These are phyloP conservation scores for Crotalus helleri DNA, from an alignment of 2,113 vertebrate genomes.

Conservation along the genomic window DNA sequence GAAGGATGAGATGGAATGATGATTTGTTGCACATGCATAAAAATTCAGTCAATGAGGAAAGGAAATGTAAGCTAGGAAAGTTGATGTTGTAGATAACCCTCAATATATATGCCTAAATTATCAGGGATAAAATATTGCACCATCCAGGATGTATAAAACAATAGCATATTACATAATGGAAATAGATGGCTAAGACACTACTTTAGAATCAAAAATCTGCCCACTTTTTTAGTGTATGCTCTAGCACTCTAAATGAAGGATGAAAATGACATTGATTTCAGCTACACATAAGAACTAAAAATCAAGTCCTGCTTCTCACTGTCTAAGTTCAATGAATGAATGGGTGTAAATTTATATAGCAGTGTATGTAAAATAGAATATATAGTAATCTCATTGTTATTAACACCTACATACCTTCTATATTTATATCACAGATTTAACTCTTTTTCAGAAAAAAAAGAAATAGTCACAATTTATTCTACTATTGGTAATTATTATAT, in stretches of 20 bases:
- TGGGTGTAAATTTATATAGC: constrained; percentile 44
- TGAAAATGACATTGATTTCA: constrained; percentile 20
- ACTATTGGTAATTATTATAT: constrained; percentile 44
- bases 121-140: neutral
- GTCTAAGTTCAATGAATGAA: constrained; percentile 11
- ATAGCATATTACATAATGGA: neutral
- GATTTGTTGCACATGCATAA: neutral
- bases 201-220: neutral
- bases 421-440: constrained; percentile 50
- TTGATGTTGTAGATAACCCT: neutral
- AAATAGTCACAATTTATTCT: constrained; percentile 42
- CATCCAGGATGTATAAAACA: neutral
- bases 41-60: neutral
- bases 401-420: constrained; percentile 46
- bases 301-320: constrained; percentile 5
- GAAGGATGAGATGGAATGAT: neutral
- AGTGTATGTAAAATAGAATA: constrained; percentile 38
- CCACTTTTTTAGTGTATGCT: neutral
- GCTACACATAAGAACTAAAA: neutral
- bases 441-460: constrained; percentile 36
- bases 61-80: neutral
- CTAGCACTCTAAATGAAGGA: constrained; percentile 14
- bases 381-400: constrained; percentile 45
- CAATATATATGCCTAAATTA: neutral
- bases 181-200: constrained; percentile 28